Base-by-base conservation (phyloP, 92 coral and sea anemone genomes). In the Nematostella vectensis region DNA sequence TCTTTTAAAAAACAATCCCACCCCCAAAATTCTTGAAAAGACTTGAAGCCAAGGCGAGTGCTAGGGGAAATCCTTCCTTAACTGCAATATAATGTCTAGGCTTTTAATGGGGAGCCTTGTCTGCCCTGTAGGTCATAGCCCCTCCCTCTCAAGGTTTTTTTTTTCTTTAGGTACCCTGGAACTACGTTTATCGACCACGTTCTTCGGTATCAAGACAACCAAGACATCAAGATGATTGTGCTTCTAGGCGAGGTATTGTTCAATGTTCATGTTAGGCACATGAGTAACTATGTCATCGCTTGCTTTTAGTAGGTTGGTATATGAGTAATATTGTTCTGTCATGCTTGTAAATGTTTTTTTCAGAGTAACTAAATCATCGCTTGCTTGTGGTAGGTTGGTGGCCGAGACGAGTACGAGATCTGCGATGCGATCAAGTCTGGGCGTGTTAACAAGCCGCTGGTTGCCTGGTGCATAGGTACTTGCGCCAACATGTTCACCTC, bases 401-500 rank as follows among this genome's bases (percentile, higher is more conserved):
- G 98, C 10, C 85, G 83, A 3, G 98, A 91, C 58, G 98, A 91
- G 48, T 91, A 91, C 73, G 61, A 67, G 38, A 91, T 91, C 62
- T 83, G 91, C 38, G 95, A 91, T 15, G 98, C 95, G 11, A 22
- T 91, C 19, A 81, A 82, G 59, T 72, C 65, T 36, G 85, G 95
- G 19, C 72, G 70, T 54, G 83, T 91, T 22, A 74, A 77, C 59
- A 91, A 91, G 52, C 98, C 95, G 1, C 23, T 91, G 40, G 83
- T 91, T 8, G 87, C 82, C 38, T 91, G 98, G 98, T 91, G 98
- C 27, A 91, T 91, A 25, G 98, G 98, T 36, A 91, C 98, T 37
- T 91, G 98, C 70, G 98, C 95, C n/a, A 72, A 68, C 55, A 85
- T 81, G 98, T 91, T 91, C 50, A 85, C 93, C 4, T 91, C 98